Percentiles rank a stretch among this genome's conserved stretches.
Evolutionary conservation across 1,140 invertebrate species (phyloP).

Genomic region (Leptopilina boulardi): DNA sequence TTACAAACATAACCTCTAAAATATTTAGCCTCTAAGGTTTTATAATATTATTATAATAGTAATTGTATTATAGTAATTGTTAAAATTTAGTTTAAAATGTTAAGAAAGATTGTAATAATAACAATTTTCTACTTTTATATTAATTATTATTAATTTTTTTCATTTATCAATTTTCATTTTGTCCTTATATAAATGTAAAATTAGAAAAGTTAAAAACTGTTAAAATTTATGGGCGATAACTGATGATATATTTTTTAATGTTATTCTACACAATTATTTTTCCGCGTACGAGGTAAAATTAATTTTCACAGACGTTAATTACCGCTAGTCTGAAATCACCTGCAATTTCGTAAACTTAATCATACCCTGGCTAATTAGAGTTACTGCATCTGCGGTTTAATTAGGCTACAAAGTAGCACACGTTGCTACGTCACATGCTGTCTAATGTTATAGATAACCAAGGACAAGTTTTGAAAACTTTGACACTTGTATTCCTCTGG

Average conservation of each 20-base stretch:
- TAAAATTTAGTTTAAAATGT: too few relatives aligned
- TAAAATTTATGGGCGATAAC: background rate
- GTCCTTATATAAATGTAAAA: too few relatives aligned
- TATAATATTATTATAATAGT: too few relatives aligned
- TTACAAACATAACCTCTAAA: too few relatives aligned
- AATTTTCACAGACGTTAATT: slow-evolving; percentile 6
- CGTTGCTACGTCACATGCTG: background rate
- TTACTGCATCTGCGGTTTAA: slow-evolving; percentile 13
- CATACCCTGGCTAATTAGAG: slow-evolving; percentile 3
- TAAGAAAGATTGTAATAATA: too few relatives aligned
- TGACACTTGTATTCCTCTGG: too few relatives aligned
- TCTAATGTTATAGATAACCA: background rate
- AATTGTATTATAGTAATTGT: too few relatives aligned
- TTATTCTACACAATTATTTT: background rate
- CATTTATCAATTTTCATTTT: too few relatives aligned
- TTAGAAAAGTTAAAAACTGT: too few relatives aligned
- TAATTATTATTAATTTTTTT: too few relatives aligned
- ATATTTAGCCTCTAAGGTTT: too few relatives aligned
- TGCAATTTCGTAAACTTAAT: slow-evolving; percentile 23
- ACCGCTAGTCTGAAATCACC: background rate
- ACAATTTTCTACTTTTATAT: too few relatives aligned
- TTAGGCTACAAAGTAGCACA: background rate
- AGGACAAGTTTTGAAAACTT: background rate
- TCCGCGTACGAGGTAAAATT: background rate
- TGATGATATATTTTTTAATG: background rate